These are phyloP conservation scores for Cantharis flavilabris DNA, from an alignment of 2,888 invertebrate species.

Conservation along the genomic window DNA sequence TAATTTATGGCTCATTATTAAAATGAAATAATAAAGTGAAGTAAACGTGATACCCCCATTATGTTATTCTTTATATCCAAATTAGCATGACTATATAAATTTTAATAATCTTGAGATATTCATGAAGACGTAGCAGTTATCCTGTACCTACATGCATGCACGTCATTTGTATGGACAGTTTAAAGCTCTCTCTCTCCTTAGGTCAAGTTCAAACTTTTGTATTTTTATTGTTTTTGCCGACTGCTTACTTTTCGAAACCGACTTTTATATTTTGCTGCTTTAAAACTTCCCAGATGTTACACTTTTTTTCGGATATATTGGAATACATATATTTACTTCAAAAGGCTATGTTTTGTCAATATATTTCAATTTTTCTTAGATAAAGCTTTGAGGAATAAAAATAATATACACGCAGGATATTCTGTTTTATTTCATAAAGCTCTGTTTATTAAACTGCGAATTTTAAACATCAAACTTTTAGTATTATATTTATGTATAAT, in stretches of 20 bases:
- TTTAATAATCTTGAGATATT: not conserved
- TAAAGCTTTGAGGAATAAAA: not conserved
- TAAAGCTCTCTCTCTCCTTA: not conserved
- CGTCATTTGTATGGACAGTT: not conserved
- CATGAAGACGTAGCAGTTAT: not conserved
- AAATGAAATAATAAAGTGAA: not conserved
- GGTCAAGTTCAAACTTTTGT: not conserved
- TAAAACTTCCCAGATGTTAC: not conserved
- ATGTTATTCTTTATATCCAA: not conserved
- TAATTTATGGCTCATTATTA: conserved; percentile 1
- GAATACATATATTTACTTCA: not conserved
- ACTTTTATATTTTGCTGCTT: not conserved
- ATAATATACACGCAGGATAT: not conserved
- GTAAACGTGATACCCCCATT: not conserved
- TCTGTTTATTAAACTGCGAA: not conserved
- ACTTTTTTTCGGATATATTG: not conserved
- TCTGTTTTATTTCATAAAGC: not conserved
- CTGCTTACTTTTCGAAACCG: not conserved
- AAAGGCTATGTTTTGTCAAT: not conserved
- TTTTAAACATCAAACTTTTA: not conserved
- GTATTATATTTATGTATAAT: no score
- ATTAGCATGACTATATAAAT: conserved; percentile 5
- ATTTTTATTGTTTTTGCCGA: not conserved
- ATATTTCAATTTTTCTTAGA: not conserved
- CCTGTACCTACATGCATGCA: not conserved